phyloP scores from a whole-genome alignment of 2,113 vertebrate genomes.

The Malurus melanocephalus region DNA sequence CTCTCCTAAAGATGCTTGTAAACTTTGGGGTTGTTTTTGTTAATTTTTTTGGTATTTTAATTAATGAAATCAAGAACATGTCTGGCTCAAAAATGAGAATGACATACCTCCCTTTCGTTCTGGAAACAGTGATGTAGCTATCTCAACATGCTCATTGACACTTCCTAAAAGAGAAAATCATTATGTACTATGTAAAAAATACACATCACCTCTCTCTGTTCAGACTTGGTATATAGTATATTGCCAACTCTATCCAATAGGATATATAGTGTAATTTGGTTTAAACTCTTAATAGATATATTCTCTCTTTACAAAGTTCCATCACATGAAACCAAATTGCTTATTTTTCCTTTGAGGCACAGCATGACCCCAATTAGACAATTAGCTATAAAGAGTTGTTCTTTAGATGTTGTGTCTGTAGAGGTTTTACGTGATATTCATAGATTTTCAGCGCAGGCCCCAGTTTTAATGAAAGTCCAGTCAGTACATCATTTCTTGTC shows the following conservation, averaged over 20 bases:
- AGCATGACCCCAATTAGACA: slow-evolving; percentile 55
- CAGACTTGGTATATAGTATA: slow-evolving; percentile 48
- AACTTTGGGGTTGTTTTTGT: neutral
- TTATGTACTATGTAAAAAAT: slow-evolving; percentile 43
- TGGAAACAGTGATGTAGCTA: slow-evolving; percentile 29
- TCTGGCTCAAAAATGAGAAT: slow-evolving; percentile 45
- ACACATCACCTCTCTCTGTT: slow-evolving; percentile 24
- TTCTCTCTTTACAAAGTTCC: slow-evolving; percentile 74
- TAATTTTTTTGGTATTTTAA: slow-evolving; percentile 22
- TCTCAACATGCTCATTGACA: slow-evolving; percentile 44
- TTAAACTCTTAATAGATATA: slow-evolving; percentile 73
- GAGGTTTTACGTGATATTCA: slow-evolving; percentile 95
- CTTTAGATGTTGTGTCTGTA: slow-evolving; percentile 96
- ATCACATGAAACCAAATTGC: slow-evolving; percentile 75
- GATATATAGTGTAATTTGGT: slow-evolving; percentile 74
- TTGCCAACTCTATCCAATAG: slow-evolving; percentile 80
- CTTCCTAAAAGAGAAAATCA: slow-evolving; percentile 53
- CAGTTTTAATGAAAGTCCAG: slow-evolving; percentile 96
- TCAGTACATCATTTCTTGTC: slow-evolving; percentile 97
- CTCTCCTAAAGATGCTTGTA: slow-evolving; percentile 9
- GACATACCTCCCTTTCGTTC: slow-evolving; percentile 33
- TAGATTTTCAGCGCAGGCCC: slow-evolving; percentile 98
- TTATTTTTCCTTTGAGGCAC: slow-evolving; percentile 64
- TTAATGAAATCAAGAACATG: slow-evolving; percentile 22
- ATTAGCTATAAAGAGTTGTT: slow-evolving; percentile 83